These are phyloP conservation scores for Panurus biarmicus DNA, from an alignment of 2,113 vertebrate genomes.

Conservation along the genomic window DNA sequence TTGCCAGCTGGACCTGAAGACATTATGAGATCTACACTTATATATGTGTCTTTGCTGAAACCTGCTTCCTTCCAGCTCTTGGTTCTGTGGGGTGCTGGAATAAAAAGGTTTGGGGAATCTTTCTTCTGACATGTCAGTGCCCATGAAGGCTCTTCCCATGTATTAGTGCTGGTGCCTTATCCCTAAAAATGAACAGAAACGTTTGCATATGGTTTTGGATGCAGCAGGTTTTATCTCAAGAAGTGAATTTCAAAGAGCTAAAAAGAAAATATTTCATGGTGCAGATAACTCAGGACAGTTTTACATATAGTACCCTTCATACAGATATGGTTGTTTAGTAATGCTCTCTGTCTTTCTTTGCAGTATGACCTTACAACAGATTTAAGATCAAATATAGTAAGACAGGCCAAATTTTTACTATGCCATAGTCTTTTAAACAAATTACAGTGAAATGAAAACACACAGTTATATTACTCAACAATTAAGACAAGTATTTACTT, in stretches of 20 bases:
- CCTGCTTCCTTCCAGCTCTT: background rate
- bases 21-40: background rate
- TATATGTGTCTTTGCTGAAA: background rate
- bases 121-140: background rate
- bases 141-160: background rate
- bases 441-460: background rate
- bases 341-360: background rate
- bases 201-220: background rate
- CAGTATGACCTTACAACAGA: background rate
- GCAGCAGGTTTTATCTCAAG: background rate
- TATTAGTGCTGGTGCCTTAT: slow-evolving; percentile 29
- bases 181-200: background rate
- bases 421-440: background rate
- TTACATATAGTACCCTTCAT: background rate
- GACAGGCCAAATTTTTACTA: background rate
- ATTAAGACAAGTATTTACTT: background rate
- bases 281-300: slow-evolving; percentile 32
- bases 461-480: background rate
- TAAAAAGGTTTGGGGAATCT: background rate
- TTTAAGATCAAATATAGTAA: background rate
- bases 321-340: background rate
- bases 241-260: background rate
- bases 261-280: background rate
- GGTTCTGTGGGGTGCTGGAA: background rate
- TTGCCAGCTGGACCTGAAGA: background rate